Evolutionary conservation across 2,797 vertebrate genomes (phyloP), one percentile per base, ranked within the genome.

Genomic region (Siniperca obscura): DNA sequence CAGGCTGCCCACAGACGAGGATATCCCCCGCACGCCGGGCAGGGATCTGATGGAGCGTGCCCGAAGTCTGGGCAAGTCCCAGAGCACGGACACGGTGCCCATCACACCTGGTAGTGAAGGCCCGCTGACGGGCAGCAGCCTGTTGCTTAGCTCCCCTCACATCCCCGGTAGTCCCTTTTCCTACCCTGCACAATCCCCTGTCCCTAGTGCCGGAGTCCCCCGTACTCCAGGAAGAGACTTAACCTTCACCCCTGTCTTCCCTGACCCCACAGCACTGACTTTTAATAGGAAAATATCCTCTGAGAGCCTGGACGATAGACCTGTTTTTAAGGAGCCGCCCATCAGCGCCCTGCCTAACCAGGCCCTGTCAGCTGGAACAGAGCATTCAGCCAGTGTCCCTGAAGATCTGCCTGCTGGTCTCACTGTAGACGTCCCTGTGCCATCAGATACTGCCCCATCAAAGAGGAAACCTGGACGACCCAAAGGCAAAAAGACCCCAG

Each of bases 161-260:
- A 95, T 98, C 85, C 97, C 96, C 0, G 96, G 97, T 71, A 99
- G 98, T 90, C 98, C 98, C 70, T 99, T 99, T 78, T 97, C 98
- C 61, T 99, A 99, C 93, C 97, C 97, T 0, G 96, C 97, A 50
- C 97, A 97, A n/a, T 99, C 98, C 66, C 98, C 98, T 0, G 93
- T 98, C 74, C 93, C 96, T 64, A 97, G 95, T 0, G 95, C 97
- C 22, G 97, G 98, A 84, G 96, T 99, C 84, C 98, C 98, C 40
- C 96, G 97, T 87, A 99, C 98, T 52, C 98, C 98, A 14, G 98
- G 98, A 84, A 96, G 97, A 93, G 98, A 99, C 93, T 96, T 99
- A 90, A 98, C 94, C 77, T 99, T 99, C 92, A 96, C 97, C 0
- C 97, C 97, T n/a, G 97, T 97, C 90, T 99, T 99, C 94, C 97